A percentile compares a stretch with the other conserved stretches of the same genome.
Evolutionary conservation across 2,888 invertebrate species (phyloP).

Genomic region (Epiblema foenella): DNA sequence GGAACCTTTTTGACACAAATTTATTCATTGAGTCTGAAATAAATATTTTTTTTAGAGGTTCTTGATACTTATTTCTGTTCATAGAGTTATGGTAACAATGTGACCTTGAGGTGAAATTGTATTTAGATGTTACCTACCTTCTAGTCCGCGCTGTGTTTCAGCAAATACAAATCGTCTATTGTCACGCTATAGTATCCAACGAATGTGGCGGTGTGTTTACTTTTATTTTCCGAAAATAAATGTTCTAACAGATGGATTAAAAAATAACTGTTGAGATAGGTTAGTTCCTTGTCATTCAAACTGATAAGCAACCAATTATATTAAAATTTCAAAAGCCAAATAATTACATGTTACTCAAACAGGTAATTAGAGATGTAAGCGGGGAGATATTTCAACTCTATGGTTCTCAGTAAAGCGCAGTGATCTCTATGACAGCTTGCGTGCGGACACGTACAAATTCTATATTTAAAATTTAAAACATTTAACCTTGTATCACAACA

Average conservation of each 20-base stretch:
- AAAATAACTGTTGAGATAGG: slow-evolving; percentile 7
- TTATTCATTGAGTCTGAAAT: no score
- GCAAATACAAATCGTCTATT: background rate
- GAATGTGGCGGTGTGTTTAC: background rate
- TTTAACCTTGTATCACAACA: slow-evolving; percentile 39
- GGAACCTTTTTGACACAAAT: slow-evolving; percentile 28
- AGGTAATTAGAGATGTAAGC: slow-evolving; percentile 38
- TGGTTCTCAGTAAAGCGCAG: slow-evolving; percentile 33
- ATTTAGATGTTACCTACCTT: background rate
- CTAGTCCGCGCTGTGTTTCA: background rate
- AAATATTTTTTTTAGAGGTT: slow-evolving; percentile 18
- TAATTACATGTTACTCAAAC: slow-evolving; percentile 32
- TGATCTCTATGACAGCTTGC: slow-evolving; percentile 38
- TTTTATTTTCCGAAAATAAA: background rate
- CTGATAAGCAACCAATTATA: slow-evolving; percentile 25
- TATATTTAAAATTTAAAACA: background rate
- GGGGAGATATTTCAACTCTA: slow-evolving; percentile 34
- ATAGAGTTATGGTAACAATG: background rate
- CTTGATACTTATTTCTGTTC: background rate
- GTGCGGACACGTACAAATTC: slow-evolving; percentile 24
- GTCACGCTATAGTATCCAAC: background rate
- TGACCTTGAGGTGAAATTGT: background rate
- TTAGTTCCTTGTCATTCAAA: slow-evolving; percentile 5
- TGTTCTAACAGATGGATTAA: background rate
- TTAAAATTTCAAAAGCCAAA: slow-evolving; percentile 13